Conservation (phyloP, 2,113 vertebrate genomes). For the Clarias batrachus region DNA sequence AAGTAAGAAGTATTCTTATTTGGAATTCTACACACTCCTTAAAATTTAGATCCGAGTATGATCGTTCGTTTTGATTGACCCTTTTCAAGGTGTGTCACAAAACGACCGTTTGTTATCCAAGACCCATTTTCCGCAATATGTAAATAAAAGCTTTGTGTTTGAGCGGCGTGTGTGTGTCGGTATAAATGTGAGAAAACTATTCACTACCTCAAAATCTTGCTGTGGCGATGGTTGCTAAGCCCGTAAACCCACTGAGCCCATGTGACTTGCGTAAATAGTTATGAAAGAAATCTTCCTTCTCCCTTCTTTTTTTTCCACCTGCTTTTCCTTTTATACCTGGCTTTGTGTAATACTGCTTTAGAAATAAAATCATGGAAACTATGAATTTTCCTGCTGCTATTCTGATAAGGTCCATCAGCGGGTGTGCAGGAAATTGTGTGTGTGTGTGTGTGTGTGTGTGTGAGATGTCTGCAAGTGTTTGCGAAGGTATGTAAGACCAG, state of each 20-base stretch:
- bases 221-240: slow-evolving; percentile 33
- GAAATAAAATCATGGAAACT: slow-evolving; percentile 46
- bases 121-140: slow-evolving; percentile 9
- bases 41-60: neutral
- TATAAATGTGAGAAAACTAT: neutral
- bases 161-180: slow-evolving; percentile 15
- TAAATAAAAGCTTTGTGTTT: neutral
- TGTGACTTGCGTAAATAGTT: neutral
- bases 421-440: neutral
- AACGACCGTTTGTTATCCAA: neutral
- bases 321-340: slow-evolving; percentile 32
- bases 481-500: neutral
- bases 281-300: slow-evolving; percentile 5
- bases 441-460: neutral
- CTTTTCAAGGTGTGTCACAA: neutral
- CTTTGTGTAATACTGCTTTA: slow-evolving; percentile 39
- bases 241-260: slow-evolving; percentile 10
- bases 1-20: neutral
- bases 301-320: neutral
- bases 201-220: neutral
- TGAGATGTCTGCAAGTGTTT: neutral
- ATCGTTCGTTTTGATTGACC: neutral
- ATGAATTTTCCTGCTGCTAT: slow-evolving; percentile 27
- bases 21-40: neutral
- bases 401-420: neutral